These are phyloP conservation scores for Alexandromys fortis DNA, from an alignment of 2,113 vertebrate genomes.

Conservation along the genomic window DNA sequence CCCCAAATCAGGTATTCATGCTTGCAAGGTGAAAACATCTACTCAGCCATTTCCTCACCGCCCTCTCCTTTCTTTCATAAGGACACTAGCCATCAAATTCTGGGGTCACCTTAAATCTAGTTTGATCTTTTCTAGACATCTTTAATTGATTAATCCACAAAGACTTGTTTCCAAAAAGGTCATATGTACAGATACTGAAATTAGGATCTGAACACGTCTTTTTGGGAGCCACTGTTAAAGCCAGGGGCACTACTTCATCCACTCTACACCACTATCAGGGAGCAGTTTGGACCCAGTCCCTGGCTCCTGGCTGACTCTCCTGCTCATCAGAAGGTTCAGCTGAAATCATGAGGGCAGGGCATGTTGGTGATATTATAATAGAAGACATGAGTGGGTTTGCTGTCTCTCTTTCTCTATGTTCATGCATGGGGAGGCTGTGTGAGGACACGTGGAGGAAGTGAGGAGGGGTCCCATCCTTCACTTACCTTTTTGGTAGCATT, in stretches of 20 bases:
- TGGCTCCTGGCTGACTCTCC: not conserved
- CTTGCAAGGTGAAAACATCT: not conserved
- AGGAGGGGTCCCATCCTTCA: not conserved
- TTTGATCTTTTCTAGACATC: not conserved
- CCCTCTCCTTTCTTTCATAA: not conserved
- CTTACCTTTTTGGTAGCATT: not conserved
- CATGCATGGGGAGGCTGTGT: rapidly evolving
- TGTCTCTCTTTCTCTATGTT: not conserved
- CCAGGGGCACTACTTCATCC: no score
- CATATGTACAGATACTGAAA: not conserved
- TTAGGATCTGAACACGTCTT: not conserved
- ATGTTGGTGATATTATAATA: not conserved
- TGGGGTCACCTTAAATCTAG: not conserved
- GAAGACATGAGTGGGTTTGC: not conserved
- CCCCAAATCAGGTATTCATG: not conserved
- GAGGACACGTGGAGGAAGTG: not conserved
- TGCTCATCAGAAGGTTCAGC: not conserved
- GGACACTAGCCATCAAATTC: not conserved
- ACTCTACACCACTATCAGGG: not conserved
- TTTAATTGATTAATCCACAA: not conserved
- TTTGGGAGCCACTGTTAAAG: not conserved
- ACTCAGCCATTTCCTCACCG: not conserved
- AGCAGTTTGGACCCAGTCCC: not conserved
- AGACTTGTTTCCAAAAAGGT: not conserved
- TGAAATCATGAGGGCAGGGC: not conserved